A percentile compares a stretch with the other conserved stretches of the same genome.
These are phyloP conservation scores for Actinernus sp. DNA, from an alignment of 92 coral and sea anemone species.

Conservation along the genomic window DNA sequence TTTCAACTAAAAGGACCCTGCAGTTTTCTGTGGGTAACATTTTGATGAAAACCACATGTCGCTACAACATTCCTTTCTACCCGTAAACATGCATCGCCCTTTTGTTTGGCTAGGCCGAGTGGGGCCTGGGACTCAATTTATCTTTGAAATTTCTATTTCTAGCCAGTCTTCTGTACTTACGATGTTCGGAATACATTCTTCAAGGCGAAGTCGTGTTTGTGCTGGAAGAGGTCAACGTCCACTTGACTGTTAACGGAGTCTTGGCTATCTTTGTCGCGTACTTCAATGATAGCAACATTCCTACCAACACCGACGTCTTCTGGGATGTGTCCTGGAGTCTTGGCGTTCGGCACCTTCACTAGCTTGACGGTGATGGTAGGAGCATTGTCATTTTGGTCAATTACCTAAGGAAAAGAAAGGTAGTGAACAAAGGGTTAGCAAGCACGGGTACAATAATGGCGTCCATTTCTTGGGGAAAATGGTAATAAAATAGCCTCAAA, in stretches of 20 bases:
- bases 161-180: no score
- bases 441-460: background rate
- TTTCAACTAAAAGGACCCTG: no score
- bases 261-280: slow-evolving; percentile 81
- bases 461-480: no score
- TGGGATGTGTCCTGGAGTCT: slow-evolving; percentile 65
- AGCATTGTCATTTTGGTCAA: slow-evolving; percentile 91
- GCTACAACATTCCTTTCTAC: no score
- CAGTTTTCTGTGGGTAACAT: no score
- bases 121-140: no score
- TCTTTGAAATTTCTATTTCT: no score
- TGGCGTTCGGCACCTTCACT: slow-evolving; percentile 18
- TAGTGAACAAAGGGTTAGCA: background rate
- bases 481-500: no score
- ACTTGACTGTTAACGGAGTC: slow-evolving; percentile 58
- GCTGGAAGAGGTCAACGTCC: slow-evolving; percentile 51
- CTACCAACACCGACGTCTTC: slow-evolving; percentile 73
- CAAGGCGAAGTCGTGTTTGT: slow-evolving; percentile 72
- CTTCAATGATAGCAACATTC: slow-evolving; percentile 68
- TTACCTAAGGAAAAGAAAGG: slow-evolving; percentile 46
- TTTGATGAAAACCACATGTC: no score
- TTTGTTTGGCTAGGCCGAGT: no score
- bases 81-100: no score
- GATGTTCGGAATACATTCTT: slow-evolving; percentile 44
- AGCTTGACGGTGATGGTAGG: slow-evolving; percentile 61